Evolutionary conservation across 2,888 invertebrate genomes (phyloP).

Genomic region (Leistus spinibarbis): DNA sequence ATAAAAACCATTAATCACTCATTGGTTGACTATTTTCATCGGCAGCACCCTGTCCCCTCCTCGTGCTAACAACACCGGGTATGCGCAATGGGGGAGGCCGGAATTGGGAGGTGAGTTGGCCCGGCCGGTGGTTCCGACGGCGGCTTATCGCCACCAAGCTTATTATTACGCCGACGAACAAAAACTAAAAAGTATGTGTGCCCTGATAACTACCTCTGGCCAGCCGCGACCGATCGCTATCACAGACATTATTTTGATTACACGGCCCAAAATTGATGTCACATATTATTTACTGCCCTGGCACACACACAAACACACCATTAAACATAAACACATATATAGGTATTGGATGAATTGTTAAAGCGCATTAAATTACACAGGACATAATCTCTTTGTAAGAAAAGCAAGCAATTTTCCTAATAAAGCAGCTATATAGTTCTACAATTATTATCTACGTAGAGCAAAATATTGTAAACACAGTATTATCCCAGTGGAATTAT

Average conservation of each 20-base stretch:
- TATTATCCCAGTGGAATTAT: too few relatives aligned
- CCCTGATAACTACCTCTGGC: neutral
- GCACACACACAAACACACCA: neutral
- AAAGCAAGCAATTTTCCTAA: too few relatives aligned
- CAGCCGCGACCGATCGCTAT: neutral
- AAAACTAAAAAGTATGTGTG: constrained; percentile 22
- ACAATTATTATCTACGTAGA: too few relatives aligned
- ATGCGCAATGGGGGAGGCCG: neutral
- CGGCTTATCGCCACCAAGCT: constrained; percentile 15
- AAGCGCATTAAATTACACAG: too few relatives aligned
- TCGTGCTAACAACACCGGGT: neutral
- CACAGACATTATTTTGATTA: constrained; percentile 26
- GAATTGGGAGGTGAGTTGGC: neutral
- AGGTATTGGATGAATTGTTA: neutral
- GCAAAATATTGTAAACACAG: too few relatives aligned
- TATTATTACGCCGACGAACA: constrained; percentile 20
- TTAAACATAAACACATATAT: neutral
- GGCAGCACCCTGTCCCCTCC: neutral
- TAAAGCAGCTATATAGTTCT: too few relatives aligned
- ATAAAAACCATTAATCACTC: constrained; percentile 9
- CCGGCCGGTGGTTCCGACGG: neutral
- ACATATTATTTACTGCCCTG: constrained; percentile 22
- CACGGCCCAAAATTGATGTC: constrained; percentile 26
- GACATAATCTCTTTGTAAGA: too few relatives aligned
- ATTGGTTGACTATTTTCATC: neutral